Percentiles rank a stretch among this genome's conserved stretches.
Conservation (phyloP, 2,888 invertebrate species). For the Brachyptera putata region DNA sequence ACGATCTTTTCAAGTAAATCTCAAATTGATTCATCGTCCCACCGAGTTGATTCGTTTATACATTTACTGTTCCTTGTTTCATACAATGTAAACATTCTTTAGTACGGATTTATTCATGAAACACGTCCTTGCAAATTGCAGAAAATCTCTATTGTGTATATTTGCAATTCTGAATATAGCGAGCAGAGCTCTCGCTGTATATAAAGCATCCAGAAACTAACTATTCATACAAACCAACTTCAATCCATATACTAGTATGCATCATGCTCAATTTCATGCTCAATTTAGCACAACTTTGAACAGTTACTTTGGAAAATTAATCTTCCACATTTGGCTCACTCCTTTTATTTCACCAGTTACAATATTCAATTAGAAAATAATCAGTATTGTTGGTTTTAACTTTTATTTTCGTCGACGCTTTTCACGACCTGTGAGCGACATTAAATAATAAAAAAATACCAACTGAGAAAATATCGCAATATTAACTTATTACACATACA, state of each 20-base stretch:
- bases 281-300: neutral
- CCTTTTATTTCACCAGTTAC: too few relatives aligned
- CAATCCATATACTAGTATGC: neutral
- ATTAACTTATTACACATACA: too few relatives aligned
- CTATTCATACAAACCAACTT: neutral
- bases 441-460: too few relatives aligned
- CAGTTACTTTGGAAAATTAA: neutral
- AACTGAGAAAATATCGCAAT: too few relatives aligned
- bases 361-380: too few relatives aligned
- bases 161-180: neutral
- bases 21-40: neutral
- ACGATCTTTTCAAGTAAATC: neutral
- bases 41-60: neutral
- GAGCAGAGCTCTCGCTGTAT: neutral
- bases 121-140: neutral
- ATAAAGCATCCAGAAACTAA: neutral
- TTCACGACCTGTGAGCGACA: too few relatives aligned
- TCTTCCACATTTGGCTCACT: too few relatives aligned
- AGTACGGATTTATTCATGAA: constrained; percentile 5
- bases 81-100: neutral
- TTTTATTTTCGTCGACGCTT: too few relatives aligned
- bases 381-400: too few relatives aligned
- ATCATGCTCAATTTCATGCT: neutral
- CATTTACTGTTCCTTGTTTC: neutral
- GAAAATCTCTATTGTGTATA: neutral